Conservation (phyloP, 2,113 vertebrate genomes). For the Aplodontia rufa region DNA sequence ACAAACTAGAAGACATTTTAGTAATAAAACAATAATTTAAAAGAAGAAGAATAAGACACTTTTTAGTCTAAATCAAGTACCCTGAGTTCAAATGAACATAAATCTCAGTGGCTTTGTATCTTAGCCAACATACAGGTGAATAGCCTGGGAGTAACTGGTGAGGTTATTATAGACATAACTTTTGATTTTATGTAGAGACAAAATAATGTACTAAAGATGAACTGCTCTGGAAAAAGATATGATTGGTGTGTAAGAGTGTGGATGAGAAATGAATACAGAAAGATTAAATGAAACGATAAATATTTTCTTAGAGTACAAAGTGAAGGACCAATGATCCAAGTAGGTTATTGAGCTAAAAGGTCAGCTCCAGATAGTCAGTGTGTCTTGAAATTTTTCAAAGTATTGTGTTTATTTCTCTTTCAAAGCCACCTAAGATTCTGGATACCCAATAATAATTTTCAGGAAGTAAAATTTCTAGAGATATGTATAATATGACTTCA, state of each 20-base stretch:
- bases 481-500: background rate
- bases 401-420: constrained; percentile 21
- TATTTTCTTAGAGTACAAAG: background rate
- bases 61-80: background rate
- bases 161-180: background rate
- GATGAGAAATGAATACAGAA: background rate
- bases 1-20: constrained; percentile 1
- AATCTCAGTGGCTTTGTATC: background rate
- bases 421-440: background rate
- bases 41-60: background rate
- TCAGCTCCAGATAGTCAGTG: background rate
- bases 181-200: background rate
- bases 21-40: background rate
- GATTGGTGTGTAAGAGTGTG: background rate
- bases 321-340: background rate
- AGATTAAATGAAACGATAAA: background rate
- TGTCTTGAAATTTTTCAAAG: background rate
- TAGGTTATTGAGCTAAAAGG: background rate
- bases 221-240: background rate
- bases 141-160: background rate
- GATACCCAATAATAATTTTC: background rate
- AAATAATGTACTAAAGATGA: background rate
- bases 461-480: background rate
- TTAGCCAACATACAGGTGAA: background rate
- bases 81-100: background rate